A percentile compares a stretch with the other conserved stretches of the same genome.
Evolutionary conservation across 2,113 vertebrate species (phyloP).

Genomic region (Oxyura jamaicensis): DNA sequence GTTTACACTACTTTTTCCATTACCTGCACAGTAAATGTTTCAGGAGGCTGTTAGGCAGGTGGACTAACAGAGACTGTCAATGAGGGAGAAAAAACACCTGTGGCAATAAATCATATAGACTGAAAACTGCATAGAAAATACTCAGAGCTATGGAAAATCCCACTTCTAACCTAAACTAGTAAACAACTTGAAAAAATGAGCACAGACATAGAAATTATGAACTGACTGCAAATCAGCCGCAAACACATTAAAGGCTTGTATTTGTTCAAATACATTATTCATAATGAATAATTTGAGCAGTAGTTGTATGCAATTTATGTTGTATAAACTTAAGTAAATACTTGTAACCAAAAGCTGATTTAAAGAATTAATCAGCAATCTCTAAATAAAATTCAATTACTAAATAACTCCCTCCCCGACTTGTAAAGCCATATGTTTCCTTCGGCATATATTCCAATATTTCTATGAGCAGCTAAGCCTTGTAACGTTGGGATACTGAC

Average conservation of each 20-base stretch:
- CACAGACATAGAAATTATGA: neutral
- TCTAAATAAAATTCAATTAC: slow-evolving; percentile 37
- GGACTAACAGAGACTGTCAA: neutral
- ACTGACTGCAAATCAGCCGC: slow-evolving; percentile 36
- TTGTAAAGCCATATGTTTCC: slow-evolving; percentile 1
- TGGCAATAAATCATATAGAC: neutral
- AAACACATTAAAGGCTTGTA: slow-evolving; percentile 41
- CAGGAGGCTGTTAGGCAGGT: neutral
- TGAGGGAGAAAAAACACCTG: neutral
- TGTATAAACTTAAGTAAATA: slow-evolving; percentile 57
- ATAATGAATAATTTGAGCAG: slow-evolving; percentile 45
- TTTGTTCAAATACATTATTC: slow-evolving; percentile 64
- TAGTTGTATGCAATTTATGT: slow-evolving; percentile 16
- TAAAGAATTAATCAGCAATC: slow-evolving; percentile 58
- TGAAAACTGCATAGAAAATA: slow-evolving; percentile 4
- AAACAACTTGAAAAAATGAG: slow-evolving; percentile 40
- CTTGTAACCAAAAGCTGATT: slow-evolving; percentile 41
- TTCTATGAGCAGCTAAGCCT: neutral
- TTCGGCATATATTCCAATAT: neutral
- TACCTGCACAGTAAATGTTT: neutral
- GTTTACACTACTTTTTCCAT: neutral
- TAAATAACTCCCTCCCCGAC: neutral
- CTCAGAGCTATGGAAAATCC: neutral
- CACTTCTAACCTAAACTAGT: neutral
- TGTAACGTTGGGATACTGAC: neutral